Percentiles rank a stretch among this genome's conserved stretches.
phyloP scores from a whole-genome alignment of 2,797 vertebrate genomes.

The Arnoldichthys spilopterus region DNA sequence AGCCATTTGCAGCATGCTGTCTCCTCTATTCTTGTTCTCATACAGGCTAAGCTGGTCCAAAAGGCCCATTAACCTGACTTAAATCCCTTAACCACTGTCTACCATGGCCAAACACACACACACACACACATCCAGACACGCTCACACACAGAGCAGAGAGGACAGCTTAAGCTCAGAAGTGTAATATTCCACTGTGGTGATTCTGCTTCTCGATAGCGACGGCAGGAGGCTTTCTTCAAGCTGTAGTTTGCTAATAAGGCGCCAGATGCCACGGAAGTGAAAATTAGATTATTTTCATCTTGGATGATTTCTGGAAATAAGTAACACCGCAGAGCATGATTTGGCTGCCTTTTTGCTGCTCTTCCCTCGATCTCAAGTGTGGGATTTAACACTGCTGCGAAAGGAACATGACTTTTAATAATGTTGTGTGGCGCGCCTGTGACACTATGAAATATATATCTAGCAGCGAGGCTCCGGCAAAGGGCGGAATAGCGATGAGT shows the following conservation, averaged over 20 bases:
- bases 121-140: conserved; percentile 28
- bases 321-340: conserved; percentile 8
- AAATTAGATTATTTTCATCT: conserved; percentile 44
- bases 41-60: conserved; percentile 57
- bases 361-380: conserved; percentile 15
- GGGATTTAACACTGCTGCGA: conserved; percentile 42
- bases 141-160: conserved; percentile 5
- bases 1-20: conserved; percentile 51
- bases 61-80: conserved; percentile 63
- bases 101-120: conserved; percentile 40
- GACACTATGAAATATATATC: conserved; percentile 50
- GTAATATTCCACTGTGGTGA: conserved; percentile 36
- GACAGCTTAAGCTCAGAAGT: conserved; percentile 33
- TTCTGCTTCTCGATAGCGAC: conserved; percentile 21
- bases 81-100: conserved; percentile 56
- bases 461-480: conserved; percentile 31
- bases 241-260: conserved; percentile 26
- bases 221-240: conserved; percentile 23
- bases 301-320: conserved; percentile 35
- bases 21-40: conserved; percentile 52
- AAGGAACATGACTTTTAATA: conserved; percentile 60
- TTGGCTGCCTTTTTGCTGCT: conserved; percentile 27
- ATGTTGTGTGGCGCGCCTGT: conserved; percentile 34
- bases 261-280: conserved; percentile 9
- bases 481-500: conserved; percentile 48